A percentile compares a stretch with the other conserved stretches of the same genome.
These are phyloP conservation scores for Stylophora pistillata DNA, from an alignment of 64 coral and sea anemone genomes.

Conservation along the genomic window DNA sequence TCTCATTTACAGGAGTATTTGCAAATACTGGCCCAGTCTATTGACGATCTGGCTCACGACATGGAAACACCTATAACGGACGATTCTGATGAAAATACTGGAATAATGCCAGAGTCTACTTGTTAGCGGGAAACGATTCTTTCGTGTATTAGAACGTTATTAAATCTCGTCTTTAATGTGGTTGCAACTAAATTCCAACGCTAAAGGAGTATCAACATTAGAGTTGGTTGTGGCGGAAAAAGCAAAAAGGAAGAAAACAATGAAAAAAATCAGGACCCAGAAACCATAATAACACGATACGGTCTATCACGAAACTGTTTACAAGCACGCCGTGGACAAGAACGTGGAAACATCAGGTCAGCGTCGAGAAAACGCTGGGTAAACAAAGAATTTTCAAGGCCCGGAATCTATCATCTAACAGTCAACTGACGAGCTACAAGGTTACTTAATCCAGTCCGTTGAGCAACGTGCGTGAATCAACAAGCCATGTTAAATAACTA, in stretches of 20 bases:
- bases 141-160: not conserved
- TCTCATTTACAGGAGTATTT: conserved; percentile 68
- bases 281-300: not conserved
- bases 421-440: too few relatives aligned
- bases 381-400: too few relatives aligned
- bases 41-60: conserved; percentile 68
- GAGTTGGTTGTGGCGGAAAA: too few relatives aligned
- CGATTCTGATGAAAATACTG: conserved; percentile 66
- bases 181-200: not conserved
- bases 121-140: conserved; percentile 24
- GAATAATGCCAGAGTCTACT: conserved; percentile 43
- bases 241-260: too few relatives aligned
- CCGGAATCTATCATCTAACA: too few relatives aligned
- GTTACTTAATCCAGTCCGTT: too few relatives aligned
- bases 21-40: conserved; percentile 78
- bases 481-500: too few relatives aligned
- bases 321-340: not conserved
- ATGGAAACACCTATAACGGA: conserved; percentile 90
- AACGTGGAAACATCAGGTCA: too few relatives aligned
- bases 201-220: not conserved
- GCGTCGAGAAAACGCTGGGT: too few relatives aligned
- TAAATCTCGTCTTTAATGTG: not conserved
- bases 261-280: not conserved
- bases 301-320: not conserved
- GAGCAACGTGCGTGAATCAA: too few relatives aligned